phyloP scores from a whole-genome alignment of 2,888 invertebrate species.

The Hirtodrosophila cameraria region DNA sequence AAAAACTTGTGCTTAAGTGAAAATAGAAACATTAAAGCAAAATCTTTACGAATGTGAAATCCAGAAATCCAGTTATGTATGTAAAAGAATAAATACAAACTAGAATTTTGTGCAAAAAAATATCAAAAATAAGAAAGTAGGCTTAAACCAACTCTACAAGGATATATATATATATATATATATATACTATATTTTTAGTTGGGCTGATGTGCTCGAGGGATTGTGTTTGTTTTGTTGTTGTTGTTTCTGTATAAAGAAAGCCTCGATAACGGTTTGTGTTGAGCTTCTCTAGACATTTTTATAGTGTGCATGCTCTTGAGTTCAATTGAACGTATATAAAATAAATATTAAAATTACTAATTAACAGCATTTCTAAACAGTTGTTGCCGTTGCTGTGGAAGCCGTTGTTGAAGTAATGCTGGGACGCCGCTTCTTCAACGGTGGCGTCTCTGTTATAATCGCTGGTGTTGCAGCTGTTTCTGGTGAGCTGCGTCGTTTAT shows the following conservation, averaged over 20 bases:
- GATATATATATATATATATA: too few species aligned
- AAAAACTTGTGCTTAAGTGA: too few species aligned
- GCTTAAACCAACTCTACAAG: not conserved
- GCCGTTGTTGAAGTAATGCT: slow-evolving; percentile 29
- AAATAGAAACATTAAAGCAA: too few species aligned
- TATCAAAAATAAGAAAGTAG: slow-evolving; percentile 18
- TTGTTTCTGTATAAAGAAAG: slow-evolving; percentile 16
- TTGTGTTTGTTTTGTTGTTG: too few species aligned
- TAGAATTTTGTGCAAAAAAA: slow-evolving; percentile 20
- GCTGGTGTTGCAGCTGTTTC: slow-evolving; percentile 12
- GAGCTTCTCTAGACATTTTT: slow-evolving; percentile 49
- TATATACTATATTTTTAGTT: too few species aligned
- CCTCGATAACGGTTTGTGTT: slow-evolving; percentile 38
- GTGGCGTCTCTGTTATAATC: slow-evolving; percentile 54
- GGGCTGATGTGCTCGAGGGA: too few species aligned
- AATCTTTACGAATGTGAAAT: too few species aligned
- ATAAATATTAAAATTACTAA: slow-evolving; percentile 59
- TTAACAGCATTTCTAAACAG: slow-evolving; percentile 55
- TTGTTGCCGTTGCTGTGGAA: slow-evolving; percentile 23
- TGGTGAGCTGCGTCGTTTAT: slow-evolving; percentile 44
- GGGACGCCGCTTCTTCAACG: slow-evolving; percentile 68
- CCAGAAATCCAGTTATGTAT: slow-evolving; percentile 17
- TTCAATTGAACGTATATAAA: slow-evolving; percentile 38
- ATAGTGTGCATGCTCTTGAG: slow-evolving; percentile 19
- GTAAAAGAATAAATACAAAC: slow-evolving; percentile 33